A percentile compares a stretch with the other conserved stretches of the same genome.
Conservation (phyloP, 92 coral and sea anemone genomes). For the Porites cylindrica region DNA sequence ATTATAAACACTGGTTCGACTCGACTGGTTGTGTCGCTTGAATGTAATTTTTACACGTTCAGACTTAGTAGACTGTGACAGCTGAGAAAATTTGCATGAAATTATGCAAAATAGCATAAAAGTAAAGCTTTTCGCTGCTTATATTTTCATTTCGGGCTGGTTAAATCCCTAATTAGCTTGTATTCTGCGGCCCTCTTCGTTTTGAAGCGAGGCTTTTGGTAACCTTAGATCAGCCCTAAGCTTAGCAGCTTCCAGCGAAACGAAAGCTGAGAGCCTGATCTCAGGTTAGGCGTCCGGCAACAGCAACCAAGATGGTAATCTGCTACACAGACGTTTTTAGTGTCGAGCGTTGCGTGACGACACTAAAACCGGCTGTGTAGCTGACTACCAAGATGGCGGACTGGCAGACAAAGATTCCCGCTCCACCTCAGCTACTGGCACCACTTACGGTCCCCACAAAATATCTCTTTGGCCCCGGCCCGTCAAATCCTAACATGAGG, state of each 20-base stretch:
- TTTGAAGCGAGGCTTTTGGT: slow-evolving; percentile 8
- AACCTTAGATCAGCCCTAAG: too few relatives aligned
- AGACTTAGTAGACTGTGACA: neutral
- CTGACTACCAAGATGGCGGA: slow-evolving; percentile 7
- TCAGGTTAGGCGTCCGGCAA: neutral
- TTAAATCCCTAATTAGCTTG: slow-evolving; percentile 15
- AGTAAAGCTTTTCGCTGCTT: too few relatives aligned
- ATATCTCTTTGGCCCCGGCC: slow-evolving; percentile 96
- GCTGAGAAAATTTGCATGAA: too few relatives aligned
- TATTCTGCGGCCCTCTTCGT: slow-evolving; percentile 29
- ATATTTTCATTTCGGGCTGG: too few relatives aligned
- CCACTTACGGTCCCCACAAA: slow-evolving; percentile 88
- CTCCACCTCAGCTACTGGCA: slow-evolving; percentile 80
- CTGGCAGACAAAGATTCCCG: slow-evolving; percentile 57
- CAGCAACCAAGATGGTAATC: slow-evolving; percentile 27
- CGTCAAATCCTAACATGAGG: slow-evolving; percentile 89
- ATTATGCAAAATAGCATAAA: too few relatives aligned
- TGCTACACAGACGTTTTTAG: too few relatives aligned
- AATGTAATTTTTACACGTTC: slow-evolving; percentile 37
- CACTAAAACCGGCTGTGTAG: too few relatives aligned
- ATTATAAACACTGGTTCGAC: slow-evolving; percentile 14
- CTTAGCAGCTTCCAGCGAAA: too few relatives aligned
- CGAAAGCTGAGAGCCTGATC: too few relatives aligned
- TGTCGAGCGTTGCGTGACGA: too few relatives aligned
- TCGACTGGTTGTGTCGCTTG: slow-evolving; percentile 13